phyloP scores from a whole-genome alignment of 1,140 invertebrate genomes.

The Apis laboriosa region DNA sequence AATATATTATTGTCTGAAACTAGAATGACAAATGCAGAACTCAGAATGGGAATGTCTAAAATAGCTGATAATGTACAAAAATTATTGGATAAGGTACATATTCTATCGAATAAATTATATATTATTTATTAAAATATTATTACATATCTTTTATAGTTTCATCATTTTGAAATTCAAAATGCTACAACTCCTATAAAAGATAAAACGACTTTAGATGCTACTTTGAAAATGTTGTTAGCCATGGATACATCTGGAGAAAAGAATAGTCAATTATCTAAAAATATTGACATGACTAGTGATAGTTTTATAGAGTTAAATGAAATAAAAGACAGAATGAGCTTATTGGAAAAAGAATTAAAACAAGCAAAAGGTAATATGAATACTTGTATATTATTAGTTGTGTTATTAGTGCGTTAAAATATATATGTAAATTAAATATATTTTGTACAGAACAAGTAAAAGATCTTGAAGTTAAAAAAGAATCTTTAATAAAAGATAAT shows the following conservation, averaged over 20 bases:
- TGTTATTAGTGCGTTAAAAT: neutral
- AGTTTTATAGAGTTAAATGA: constrained; percentile 16
- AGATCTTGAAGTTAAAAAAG: constrained; percentile 50
- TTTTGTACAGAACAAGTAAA: constrained; percentile 33
- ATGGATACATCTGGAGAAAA: constrained; percentile 56
- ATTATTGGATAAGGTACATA: constrained; percentile 75
- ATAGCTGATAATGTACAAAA: constrained; percentile 80
- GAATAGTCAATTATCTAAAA: constrained; percentile 27
- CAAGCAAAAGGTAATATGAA: constrained; percentile 52
- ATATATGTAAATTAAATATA: constrained; percentile 10
- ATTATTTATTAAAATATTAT: constrained; percentile 33
- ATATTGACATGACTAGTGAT: constrained; percentile 21
- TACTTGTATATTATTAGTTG: neutral
- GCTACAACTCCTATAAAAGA: constrained; percentile 67
- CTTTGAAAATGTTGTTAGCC: constrained; percentile 70
- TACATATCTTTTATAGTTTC: constrained; percentile 65
- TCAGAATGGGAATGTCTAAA: constrained; percentile 79
- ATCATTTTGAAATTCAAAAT: constrained; percentile 74
- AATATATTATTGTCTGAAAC: constrained; percentile 78
- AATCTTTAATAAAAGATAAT: constrained; percentile 55
- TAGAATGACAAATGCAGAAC: constrained; percentile 78
- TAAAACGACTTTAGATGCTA: constrained; percentile 63
- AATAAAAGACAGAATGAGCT: constrained; percentile 36
- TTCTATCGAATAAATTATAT: constrained; percentile 24
- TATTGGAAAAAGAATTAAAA: constrained; percentile 60